phyloP scores from a whole-genome alignment of 1,140 invertebrate species.

The Drosophila pruinosa region DNA sequence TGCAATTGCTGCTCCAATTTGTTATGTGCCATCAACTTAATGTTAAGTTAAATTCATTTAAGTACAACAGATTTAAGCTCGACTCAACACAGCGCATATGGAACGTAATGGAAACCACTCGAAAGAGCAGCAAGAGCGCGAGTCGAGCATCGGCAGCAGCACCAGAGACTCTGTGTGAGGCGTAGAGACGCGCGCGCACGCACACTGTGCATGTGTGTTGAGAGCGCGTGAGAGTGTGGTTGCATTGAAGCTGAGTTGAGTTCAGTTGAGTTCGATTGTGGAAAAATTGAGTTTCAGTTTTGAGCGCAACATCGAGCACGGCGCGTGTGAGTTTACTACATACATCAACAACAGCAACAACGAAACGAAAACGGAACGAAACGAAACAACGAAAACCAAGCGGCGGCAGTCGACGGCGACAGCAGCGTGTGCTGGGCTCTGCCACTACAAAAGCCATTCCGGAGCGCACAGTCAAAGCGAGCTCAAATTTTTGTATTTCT shows the following conservation, averaged over 20 bases:
- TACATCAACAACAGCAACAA: no score
- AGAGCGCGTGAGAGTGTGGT: background rate
- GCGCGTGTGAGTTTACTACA: no score
- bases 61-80: conserved; percentile 18
- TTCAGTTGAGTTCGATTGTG: no score
- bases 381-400: conserved; percentile 58
- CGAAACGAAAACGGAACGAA: conserved; percentile 26
- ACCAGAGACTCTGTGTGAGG: background rate
- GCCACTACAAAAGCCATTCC: conserved; percentile 57
- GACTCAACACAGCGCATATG: background rate
- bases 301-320: no score
- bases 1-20: conserved; percentile 69
- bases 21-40: conserved; percentile 60
- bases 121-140: background rate
- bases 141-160: background rate
- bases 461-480: conserved; percentile 62
- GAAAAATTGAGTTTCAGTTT: no score
- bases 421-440: conserved; percentile 48
- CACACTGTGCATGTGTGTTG: background rate
- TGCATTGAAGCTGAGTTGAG: conserved; percentile 21
- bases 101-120: conserved; percentile 11
- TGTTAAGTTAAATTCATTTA: conserved; percentile 60
- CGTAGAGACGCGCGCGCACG: conserved; percentile 4
- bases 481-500: conserved; percentile 27
- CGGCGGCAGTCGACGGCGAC: conserved; percentile 61